Percentiles rank a stretch among this genome's conserved stretches.
Conservation (phyloP, 2,113 vertebrate genomes). For the Percopsis transmontana region DNA sequence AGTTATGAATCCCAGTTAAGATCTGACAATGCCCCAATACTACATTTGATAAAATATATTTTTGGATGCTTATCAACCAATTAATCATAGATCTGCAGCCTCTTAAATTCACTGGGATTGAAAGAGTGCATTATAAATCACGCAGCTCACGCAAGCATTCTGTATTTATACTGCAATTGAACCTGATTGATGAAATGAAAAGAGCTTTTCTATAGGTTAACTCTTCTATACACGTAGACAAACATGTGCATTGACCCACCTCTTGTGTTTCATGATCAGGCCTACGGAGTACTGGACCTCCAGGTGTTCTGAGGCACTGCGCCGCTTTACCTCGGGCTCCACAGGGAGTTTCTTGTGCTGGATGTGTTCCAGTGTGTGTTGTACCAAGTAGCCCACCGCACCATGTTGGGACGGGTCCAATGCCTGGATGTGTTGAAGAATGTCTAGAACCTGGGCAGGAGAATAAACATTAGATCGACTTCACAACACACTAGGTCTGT, state of each 20-base stretch:
- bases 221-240: not conserved
- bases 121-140: no score
- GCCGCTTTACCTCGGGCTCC: constrained; percentile 87
- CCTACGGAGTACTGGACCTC: constrained; percentile 91
- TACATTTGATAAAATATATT: no score
- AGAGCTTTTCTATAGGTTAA: no score
- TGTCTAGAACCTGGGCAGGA: constrained; percentile 88
- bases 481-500: not conserved
- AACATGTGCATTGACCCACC: no score
- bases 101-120: no score
- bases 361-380: constrained; percentile 96
- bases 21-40: no score
- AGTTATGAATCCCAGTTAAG: no score
- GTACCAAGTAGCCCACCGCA: constrained; percentile 93
- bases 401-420: constrained; percentile 94
- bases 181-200: no score
- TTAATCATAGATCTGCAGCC: no score
- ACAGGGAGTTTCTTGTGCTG: constrained; percentile 90
- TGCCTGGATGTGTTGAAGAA: constrained; percentile 95
- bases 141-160: no score
- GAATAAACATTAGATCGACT: not conserved
- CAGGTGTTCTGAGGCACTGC: constrained; percentile 85
- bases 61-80: no score
- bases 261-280: constrained; percentile 96
- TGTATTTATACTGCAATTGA: no score